Evolutionary conservation across 2,888 invertebrate genomes (phyloP), one percentile per base, ranked within the genome.

Genomic region (Acleris literana): DNA sequence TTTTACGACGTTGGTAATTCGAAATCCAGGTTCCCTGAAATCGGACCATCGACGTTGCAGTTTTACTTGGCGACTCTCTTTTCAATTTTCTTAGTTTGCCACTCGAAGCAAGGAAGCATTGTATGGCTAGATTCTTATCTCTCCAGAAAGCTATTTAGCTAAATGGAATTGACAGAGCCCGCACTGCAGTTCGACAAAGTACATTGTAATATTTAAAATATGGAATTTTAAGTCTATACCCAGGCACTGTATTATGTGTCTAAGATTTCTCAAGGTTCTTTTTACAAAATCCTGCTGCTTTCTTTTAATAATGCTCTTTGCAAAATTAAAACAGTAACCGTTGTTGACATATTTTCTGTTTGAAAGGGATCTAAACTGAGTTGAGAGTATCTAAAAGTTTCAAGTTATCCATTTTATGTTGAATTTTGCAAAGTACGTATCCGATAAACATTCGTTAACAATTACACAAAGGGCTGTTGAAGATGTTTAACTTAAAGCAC

Each of bases 161-260:
- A 91, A 92, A 92, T 92, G 91, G 92, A 92, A 92, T 92, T 92
- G 92, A 92, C 91, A 88, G 86, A 90, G 89, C 89, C 91, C 86
- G 91, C 90, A 90, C 87, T 92, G 92, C 92, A 92, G 91, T 92
- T 91, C 90, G 89, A 89, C 88, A 84, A 86, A 88, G 89, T 90
- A 91, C 88, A 90, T 82, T 89, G 90, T 88, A 88, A 92, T 92
- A 92, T 92, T 92, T 91, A 92, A 92, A 91, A 91, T 89, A 86
- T 86, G 77, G 84, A 90, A 91, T 89, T 89, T 88, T 88, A 84
- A 90, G 86, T 86, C 85, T 87, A 86, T 90, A 83, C 79, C 84
- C 79, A 73, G 75, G 78, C 82, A 86, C 90, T 88, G 87, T 90
- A 82, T 88, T 87, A 86, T 80, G 86, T 85, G 85, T 85, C 83